Percentiles rank a stretch among this genome's conserved stretches.
These are phyloP conservation scores for Melanotaenia trifasciata DNA, from an alignment of 2,797 vertebrate species.

Conservation along the genomic window DNA sequence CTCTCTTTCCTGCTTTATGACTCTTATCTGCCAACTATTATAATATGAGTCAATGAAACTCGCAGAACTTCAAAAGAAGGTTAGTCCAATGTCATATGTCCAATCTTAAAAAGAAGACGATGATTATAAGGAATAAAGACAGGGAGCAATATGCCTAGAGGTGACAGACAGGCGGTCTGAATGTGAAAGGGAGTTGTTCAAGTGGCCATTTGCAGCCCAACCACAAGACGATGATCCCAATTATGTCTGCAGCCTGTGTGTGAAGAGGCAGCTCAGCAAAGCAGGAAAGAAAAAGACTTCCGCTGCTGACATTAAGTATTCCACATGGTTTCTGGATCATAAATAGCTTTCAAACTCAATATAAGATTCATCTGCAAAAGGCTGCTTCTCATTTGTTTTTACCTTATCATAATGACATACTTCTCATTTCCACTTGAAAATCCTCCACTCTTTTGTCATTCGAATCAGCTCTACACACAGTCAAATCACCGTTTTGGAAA, in stretches of 20 bases:
- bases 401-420: no score
- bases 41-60: slow-evolving; percentile 60
- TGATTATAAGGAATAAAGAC: slow-evolving; percentile 63
- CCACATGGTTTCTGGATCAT: no score
- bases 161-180: slow-evolving; percentile 25
- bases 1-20: slow-evolving; percentile 55
- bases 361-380: no score
- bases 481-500: no score
- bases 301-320: no score
- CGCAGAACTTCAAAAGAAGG: slow-evolving; percentile 50
- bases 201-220: slow-evolving; percentile 44
- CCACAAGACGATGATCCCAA: slow-evolving; percentile 41
- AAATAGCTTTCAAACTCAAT: no score
- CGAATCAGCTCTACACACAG: no score
- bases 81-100: slow-evolving; percentile 56
- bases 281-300: no score
- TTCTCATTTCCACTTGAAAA: no score
- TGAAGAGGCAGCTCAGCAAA: slow-evolving; percentile 1
- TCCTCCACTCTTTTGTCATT: no score
- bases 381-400: no score
- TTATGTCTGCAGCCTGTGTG: slow-evolving; percentile 25
- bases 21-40: slow-evolving; percentile 55
- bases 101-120: slow-evolving; percentile 57
- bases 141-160: slow-evolving; percentile 39
- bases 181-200: slow-evolving; percentile 41